These are phyloP conservation scores for Apis dorsata DNA, from an alignment of 1,140 invertebrate species.

Conservation along the genomic window DNA sequence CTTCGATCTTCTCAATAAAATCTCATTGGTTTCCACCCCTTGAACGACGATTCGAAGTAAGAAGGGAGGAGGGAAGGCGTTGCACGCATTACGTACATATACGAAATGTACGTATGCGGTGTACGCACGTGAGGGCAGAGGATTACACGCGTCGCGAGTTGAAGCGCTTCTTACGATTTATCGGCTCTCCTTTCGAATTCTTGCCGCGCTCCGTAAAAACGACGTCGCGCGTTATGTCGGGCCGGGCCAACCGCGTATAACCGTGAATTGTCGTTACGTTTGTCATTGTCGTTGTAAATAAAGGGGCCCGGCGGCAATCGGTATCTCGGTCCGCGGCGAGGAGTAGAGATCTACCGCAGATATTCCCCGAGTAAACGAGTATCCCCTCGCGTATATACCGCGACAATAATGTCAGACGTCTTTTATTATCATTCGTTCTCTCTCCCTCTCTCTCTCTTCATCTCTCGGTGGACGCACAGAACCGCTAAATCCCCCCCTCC, in stretches of 20 bases:
- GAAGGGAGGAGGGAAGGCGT: not conserved
- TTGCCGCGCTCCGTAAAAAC: conserved; percentile 66
- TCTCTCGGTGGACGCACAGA: not conserved
- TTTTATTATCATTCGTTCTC: conserved; percentile 50
- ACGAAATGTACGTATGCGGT: not conserved
- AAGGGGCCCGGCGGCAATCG: conserved; percentile 47
- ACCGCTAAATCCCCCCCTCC: not conserved
- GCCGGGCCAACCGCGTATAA: conserved; percentile 51
- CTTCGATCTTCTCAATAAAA: no score
- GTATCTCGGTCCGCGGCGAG: conserved; percentile 11
- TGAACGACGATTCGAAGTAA: no score
- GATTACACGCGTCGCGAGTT: conserved; percentile 31
- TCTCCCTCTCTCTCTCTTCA: not conserved
- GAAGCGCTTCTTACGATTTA: conserved; percentile 56
- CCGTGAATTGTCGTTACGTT: conserved; percentile 68
- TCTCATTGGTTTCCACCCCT: no score
- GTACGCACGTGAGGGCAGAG: not conserved
- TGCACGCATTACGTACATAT: not conserved
- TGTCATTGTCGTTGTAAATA: conserved; percentile 67
- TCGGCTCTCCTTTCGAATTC: conserved; percentile 66
- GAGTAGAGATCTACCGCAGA: conserved; percentile 65
- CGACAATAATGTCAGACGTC: conserved; percentile 61
- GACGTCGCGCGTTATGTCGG: conserved; percentile 59
- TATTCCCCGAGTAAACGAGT: conserved; percentile 60
- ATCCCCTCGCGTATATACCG: conserved; percentile 59